Evolutionary conservation across 1,140 invertebrate species (phyloP).

Genomic region (Dreissena polymorpha): DNA sequence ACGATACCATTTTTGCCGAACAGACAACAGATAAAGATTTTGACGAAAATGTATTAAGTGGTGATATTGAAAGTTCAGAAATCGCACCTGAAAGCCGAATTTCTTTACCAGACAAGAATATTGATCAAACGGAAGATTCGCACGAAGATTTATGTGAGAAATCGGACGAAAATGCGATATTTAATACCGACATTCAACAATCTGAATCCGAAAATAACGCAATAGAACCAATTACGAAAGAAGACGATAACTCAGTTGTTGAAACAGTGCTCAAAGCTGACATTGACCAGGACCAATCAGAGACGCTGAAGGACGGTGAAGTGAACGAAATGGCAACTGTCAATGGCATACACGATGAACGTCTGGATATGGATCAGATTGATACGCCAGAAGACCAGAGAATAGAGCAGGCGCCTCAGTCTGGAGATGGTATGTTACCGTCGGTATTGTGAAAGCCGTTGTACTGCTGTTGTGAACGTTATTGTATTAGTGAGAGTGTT

Average conservation of each 20-base stretch:
- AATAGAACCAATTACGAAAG: background rate
- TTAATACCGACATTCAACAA: background rate
- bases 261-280: background rate
- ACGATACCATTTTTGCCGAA: no score
- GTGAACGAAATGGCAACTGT: conserved; percentile 4
- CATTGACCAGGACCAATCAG: background rate
- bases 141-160: conserved; percentile 17
- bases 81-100: background rate
- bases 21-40: no score
- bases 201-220: background rate
- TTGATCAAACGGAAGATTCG: conserved; percentile 24
- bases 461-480: no score
- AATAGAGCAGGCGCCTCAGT: conserved; percentile 21
- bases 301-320: conserved; percentile 18
- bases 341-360: no score
- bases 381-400: background rate
- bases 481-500: no score
- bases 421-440: conserved; percentile 21
- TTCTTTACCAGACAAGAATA: conserved; percentile 16
- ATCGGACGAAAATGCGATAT: background rate
- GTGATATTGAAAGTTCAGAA: conserved; percentile 1
- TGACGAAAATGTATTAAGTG: no score
- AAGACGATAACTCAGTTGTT: background rate
- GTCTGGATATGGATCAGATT: no score
- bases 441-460: conserved; percentile 8